Percentiles rank a stretch among this genome's conserved stretches.
These are phyloP conservation scores for Spinibarbus caldwelli DNA, from an alignment of 2,797 vertebrate species.

Conservation along the genomic window DNA sequence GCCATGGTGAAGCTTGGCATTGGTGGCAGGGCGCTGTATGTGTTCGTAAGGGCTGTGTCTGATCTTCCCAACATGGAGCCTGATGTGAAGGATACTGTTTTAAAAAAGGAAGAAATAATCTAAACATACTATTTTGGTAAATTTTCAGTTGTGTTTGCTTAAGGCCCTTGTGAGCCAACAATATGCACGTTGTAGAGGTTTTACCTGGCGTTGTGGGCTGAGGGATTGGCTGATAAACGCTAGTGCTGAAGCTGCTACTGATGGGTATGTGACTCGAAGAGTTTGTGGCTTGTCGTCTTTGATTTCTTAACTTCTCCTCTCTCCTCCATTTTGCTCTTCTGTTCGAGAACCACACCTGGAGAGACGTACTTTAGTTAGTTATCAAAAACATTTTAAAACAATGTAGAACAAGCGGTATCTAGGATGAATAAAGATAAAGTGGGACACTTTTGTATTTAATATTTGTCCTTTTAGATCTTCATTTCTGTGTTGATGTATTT, in stretches of 20 bases:
- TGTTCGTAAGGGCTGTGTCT: slow-evolving; percentile 94
- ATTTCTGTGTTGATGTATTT: neutral
- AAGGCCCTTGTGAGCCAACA: too few relatives aligned
- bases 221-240: slow-evolving; percentile 93
- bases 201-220: slow-evolving; percentile 93
- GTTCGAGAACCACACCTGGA: slow-evolving; percentile 99
- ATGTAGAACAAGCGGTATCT: neutral
- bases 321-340: slow-evolving; percentile 98
- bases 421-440: neutral
- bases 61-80: slow-evolving; percentile 96
- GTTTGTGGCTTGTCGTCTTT: slow-evolving; percentile 92
- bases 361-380: neutral
- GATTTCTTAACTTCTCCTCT: slow-evolving; percentile 96
- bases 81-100: slow-evolving; percentile 92
- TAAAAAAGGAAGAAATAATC: neutral
- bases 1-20: slow-evolving; percentile 99
- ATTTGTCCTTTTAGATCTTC: neutral
- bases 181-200: neutral
- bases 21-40: slow-evolving; percentile 91
- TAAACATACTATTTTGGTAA: neutral
- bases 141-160: neutral
- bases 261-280: slow-evolving; percentile 96
- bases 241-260: slow-evolving; percentile 96
- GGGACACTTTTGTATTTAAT: neutral
- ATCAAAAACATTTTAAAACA: neutral